Conservation (phyloP, 2,797 vertebrate genomes). For the Microhierax caerulescens region DNA sequence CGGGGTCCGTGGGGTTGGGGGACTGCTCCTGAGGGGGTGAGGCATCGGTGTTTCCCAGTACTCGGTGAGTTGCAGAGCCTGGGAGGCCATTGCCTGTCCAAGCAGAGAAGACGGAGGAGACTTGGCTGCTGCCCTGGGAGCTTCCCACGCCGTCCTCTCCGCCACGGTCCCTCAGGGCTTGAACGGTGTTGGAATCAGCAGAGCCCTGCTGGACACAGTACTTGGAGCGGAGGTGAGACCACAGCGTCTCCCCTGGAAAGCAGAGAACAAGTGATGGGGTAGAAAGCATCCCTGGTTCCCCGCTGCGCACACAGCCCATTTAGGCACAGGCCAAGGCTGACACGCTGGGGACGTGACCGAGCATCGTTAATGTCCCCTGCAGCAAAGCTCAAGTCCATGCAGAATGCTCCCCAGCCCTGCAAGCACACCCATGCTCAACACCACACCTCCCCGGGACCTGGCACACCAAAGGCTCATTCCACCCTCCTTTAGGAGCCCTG, state of each 20-base stretch:
- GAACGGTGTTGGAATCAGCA: neutral
- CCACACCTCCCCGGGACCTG: neutral
- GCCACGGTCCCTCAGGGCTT: neutral
- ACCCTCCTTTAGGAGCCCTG: neutral
- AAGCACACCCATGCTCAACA: neutral
- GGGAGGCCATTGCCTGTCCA: neutral
- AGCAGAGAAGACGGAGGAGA: neutral
- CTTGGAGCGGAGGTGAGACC: constrained; percentile 85
- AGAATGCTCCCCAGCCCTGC: neutral
- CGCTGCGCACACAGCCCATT: fast-evolving
- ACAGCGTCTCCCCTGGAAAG: constrained; percentile 85
- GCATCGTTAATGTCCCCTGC: neutral
- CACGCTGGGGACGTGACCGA: fast-evolving
- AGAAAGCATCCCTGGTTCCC: neutral
- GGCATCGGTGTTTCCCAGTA: neutral
- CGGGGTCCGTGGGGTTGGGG: neutral
- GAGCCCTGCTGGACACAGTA: neutral
- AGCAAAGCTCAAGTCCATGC: neutral
- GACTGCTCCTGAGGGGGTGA: neutral
- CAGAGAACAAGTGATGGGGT: neutral
- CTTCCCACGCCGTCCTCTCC: constrained; percentile 60
- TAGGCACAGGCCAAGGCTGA: neutral
- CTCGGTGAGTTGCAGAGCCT: neutral
- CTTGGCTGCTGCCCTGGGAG: constrained; percentile 12
- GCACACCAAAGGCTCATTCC: neutral